Evolutionary conservation across 2,888 invertebrate genomes (phyloP), one percentile per base, ranked within the genome.

Genomic region (Allophyes oxyacanthae): DNA sequence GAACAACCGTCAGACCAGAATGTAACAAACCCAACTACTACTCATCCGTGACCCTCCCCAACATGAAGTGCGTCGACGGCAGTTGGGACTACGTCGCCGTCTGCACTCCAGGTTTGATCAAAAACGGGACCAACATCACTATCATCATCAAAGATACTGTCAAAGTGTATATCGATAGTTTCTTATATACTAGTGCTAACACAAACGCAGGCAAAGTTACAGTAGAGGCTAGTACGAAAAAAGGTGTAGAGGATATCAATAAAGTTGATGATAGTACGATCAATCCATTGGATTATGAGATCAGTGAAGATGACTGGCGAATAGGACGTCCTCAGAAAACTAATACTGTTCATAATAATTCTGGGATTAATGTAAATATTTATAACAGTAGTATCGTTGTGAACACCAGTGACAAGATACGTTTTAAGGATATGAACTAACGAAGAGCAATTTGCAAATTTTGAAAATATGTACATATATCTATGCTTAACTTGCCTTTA

Each of bases 21-120:
- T 90, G 89, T 72, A 76, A 75, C 36, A 57, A 49, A 0, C 86
- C 87, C 0, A 86, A 87, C 72, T 89, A 89, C 75, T 86, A 87
- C 66, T 75, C 75, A n/a, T 10, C 77, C 1, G 64, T 64, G 0
- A 60, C 69, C 0, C 71, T 85, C 0, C 54, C 62, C 26, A 60
- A 65, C 59, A 88, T 89, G 88, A 68, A 57, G 9, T 90, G 90
- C 69, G 65, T 79, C 25, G 79, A 83, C 0, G 87, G 85, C 10
- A 78, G 62, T 34, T 90, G 88, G 88, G 79, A 84, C 68, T 70
- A 83, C 61, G 56, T 72, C 6, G 81, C 86, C 3, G 67, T 58
- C 2, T 90, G 90, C 71, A 49, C 59, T 6, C 82, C 88, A 86
- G 90, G 88, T 90, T 79, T 81, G 85, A 25, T 43, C 10, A 82